Evolutionary conservation across 2,113 vertebrate genomes (phyloP).

Genomic region (Pteropus alecto): DNA sequence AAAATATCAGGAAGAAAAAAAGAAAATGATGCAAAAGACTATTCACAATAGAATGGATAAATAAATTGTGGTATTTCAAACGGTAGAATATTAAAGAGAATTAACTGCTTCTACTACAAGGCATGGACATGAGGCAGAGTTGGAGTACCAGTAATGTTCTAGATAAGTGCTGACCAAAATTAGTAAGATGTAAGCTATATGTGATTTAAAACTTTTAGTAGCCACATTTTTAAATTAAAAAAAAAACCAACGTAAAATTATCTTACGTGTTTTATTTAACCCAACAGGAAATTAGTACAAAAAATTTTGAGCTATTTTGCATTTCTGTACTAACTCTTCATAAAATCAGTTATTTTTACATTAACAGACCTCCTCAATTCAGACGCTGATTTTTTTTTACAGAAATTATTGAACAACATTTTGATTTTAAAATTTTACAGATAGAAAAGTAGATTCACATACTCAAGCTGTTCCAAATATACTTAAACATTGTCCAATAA

Average conservation of each 20-base stretch:
- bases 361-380: neutral
- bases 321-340: neutral
- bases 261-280: neutral
- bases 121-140: rapidly evolving
- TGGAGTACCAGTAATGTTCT: rapidly evolving
- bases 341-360: neutral
- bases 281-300: neutral
- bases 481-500: neutral
- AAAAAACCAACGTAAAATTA: neutral
- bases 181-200: neutral
- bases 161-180: neutral
- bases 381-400: neutral
- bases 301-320: neutral
- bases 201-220: neutral
- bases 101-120: rapidly evolving
- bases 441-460: neutral
- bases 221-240: neutral
- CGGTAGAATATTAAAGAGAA: neutral
- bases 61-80: too few relatives aligned
- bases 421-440: neutral
- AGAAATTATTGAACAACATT: neutral
- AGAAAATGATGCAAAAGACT: neutral
- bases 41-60: neutral
- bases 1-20: neutral
- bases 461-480: neutral